Evolutionary conservation across 2,113 vertebrate genomes (phyloP).

Genomic region (Brienomyrus brachyistius): DNA sequence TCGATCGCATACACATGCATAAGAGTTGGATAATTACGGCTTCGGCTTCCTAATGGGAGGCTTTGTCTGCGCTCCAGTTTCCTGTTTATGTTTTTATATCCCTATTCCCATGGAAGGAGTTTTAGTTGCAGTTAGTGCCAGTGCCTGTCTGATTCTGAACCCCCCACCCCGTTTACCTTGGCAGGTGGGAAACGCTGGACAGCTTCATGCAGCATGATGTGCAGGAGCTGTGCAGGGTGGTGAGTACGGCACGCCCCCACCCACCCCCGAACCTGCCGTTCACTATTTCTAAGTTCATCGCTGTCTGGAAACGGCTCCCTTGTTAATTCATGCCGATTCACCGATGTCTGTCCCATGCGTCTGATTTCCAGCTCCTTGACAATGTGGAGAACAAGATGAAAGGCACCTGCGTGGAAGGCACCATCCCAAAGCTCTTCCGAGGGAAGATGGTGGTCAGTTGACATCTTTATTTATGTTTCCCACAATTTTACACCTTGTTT

Average conservation of each 20-base stretch:
- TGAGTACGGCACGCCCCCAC: constrained; percentile 58
- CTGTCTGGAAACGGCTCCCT: background rate
- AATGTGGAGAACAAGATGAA: constrained; percentile 99
- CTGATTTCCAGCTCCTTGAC: constrained; percentile 82
- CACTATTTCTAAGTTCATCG: background rate
- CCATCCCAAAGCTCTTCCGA: constrained; percentile 95
- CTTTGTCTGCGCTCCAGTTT: background rate
- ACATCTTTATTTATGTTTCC: constrained; percentile 14
- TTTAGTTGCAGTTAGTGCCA: background rate
- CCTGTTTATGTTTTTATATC: background rate
- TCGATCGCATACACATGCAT: background rate
- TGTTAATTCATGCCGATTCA: background rate
- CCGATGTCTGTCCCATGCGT: background rate
- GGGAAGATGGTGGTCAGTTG: constrained; percentile 96
- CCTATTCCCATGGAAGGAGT: background rate
- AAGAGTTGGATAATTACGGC: background rate
- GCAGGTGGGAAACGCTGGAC: constrained; percentile 97
- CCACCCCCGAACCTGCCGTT: background rate
- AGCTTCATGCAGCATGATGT: constrained; percentile 99
- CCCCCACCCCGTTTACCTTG: constrained; percentile 21
- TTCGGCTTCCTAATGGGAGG: background rate
- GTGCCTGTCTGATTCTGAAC: background rate
- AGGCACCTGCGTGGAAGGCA: constrained; percentile 97
- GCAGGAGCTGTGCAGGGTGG: constrained; percentile 96
- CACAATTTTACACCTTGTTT: background rate